Evolutionary conservation across 1,140 invertebrate species (phyloP).

Genomic region (Lordiphosa collinella): DNA sequence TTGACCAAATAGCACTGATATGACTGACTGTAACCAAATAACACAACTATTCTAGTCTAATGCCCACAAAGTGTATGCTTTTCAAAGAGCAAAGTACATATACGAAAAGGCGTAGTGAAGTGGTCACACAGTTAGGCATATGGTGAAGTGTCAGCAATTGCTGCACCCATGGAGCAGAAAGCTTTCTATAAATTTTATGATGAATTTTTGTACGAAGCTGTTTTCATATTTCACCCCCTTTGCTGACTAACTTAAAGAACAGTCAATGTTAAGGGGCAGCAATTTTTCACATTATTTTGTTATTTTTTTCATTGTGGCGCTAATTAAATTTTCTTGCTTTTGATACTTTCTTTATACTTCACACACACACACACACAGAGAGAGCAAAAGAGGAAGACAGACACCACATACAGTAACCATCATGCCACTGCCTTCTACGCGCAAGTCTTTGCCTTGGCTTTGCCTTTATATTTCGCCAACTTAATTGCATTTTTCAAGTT

Average conservation of each 20-base stretch:
- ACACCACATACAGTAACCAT: not conserved
- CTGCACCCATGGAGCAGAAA: too few species aligned
- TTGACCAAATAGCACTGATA: too few species aligned
- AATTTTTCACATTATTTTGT: conserved; percentile 18
- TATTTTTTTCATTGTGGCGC: conserved; percentile 23
- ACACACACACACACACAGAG: not conserved
- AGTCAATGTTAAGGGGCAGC: not conserved
- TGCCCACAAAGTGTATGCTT: too few species aligned
- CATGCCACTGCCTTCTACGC: not conserved
- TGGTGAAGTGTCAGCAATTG: too few species aligned
- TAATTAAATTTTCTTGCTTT: conserved; percentile 43
- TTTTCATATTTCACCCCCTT: not conserved
- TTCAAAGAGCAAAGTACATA: too few species aligned
- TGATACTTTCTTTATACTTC: conserved; percentile 1
- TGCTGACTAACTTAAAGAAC: not conserved
- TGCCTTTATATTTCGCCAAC: conserved; percentile 7
- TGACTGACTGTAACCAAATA: too few species aligned
- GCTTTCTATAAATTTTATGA: too few species aligned
- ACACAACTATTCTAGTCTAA: too few species aligned
- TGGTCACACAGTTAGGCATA: too few species aligned
- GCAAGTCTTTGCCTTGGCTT: conserved; percentile 5
- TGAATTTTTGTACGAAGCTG: too few species aligned
- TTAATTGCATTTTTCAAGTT: conserved; percentile 46
- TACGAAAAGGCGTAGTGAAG: too few species aligned
- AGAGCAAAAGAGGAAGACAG: too few species aligned